Percentiles rank a stretch among this genome's conserved stretches.
Conservation (phyloP, 2,797 vertebrate genomes). For the Lates japonicus region DNA sequence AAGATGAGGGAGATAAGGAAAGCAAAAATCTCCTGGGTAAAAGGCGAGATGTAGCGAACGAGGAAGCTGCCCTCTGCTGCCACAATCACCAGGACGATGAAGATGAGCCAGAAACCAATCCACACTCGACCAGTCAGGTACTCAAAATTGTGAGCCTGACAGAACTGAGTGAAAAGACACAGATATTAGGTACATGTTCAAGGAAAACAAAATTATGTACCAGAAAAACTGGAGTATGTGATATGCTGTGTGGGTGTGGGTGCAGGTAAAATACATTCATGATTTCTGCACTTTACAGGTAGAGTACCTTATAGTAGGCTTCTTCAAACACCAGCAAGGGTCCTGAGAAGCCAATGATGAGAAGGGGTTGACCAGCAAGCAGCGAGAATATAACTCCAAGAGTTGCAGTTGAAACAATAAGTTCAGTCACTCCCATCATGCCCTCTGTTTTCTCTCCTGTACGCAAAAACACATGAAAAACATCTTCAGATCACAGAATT, state of each 20-base stretch:
- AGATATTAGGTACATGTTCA: background rate
- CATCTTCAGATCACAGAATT: background rate
- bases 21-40: slow-evolving; percentile 99
- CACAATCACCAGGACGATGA: slow-evolving; percentile 95
- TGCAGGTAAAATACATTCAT: background rate
- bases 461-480: background rate
- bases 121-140: slow-evolving; percentile 97
- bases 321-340: slow-evolving; percentile 97
- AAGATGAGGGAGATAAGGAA: slow-evolving; percentile 99
- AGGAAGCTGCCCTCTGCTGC: slow-evolving; percentile 97
- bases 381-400: slow-evolving; percentile 95
- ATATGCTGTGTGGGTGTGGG: background rate
- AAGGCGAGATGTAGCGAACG: slow-evolving; percentile 97
- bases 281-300: background rate
- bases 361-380: slow-evolving; percentile 94
- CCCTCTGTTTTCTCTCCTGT: slow-evolving; percentile 97
- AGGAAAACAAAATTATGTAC: background rate
- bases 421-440: slow-evolving; percentile 97
- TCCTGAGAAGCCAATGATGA: slow-evolving; percentile 97
- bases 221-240: background rate
- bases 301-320: slow-evolving; percentile 94
- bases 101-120: slow-evolving; percentile 97
- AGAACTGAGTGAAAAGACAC: slow-evolving; percentile 87
- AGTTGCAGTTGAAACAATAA: slow-evolving; percentile 95
- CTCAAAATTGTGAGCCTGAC: slow-evolving; percentile 92